Evolutionary conservation across 37 sponge, comb jelly and placozoan species (phyloP).

Genomic region (Aphrocallistes beatrix): DNA sequence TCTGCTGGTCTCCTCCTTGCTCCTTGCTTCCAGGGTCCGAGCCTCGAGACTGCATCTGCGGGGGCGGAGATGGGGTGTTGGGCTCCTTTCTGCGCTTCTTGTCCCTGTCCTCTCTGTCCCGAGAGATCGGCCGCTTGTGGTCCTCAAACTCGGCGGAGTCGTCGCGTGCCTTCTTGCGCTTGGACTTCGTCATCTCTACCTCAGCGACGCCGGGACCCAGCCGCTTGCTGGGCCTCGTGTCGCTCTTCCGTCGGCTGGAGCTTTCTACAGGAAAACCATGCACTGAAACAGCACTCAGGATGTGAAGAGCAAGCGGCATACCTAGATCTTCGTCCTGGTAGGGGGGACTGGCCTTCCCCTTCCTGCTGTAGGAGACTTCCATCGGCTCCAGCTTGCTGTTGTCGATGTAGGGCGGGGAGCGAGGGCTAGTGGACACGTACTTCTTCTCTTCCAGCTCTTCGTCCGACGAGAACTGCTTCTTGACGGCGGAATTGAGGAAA

Average conservation of each 20-base stretch:
- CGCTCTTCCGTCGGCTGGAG: too few species aligned
- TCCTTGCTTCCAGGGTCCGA: background rate
- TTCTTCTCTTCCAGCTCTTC: constrained; percentile 3
- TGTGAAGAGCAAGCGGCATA: too few species aligned
- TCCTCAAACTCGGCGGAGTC: background rate
- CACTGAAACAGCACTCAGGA: too few species aligned
- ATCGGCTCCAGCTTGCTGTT: background rate
- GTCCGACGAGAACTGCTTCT: background rate
- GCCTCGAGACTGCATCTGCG: background rate
- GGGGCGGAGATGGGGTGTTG: background rate
- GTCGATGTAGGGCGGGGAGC: background rate
- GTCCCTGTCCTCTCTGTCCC: background rate
- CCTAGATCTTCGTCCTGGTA: background rate
- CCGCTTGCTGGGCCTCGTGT: background rate
- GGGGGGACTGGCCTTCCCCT: background rate
- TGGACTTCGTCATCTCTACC: background rate
- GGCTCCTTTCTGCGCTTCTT: background rate
- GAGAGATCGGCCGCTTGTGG: background rate
- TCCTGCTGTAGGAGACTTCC: background rate
- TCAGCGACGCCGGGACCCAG: background rate
- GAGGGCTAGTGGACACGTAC: background rate
- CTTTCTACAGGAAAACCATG: too few species aligned
- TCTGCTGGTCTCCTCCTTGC: background rate
- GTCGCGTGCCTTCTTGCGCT: background rate
- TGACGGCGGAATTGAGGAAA: background rate